These are phyloP conservation scores for Spodoptera frugiperda DNA, from an alignment of 1,140 invertebrate species.

Conservation along the genomic window DNA sequence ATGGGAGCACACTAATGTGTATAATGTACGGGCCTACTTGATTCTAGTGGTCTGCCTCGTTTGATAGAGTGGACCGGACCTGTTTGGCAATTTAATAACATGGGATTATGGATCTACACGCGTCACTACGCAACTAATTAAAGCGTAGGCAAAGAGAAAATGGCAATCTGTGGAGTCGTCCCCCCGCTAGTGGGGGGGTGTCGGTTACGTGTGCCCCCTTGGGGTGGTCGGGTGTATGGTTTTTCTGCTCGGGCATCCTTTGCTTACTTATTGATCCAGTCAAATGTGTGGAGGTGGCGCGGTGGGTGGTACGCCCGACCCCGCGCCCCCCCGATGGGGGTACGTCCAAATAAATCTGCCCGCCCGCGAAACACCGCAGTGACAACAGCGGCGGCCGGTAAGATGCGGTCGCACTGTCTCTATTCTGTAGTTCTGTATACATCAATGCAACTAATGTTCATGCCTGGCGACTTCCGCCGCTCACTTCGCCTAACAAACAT, in stretches of 20 bases:
- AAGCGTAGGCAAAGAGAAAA: conserved; percentile 86
- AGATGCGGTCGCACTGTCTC: conserved; percentile 76
- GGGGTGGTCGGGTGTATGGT: conserved; percentile 85
- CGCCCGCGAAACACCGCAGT: conserved; percentile 85
- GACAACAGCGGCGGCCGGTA: conserved; percentile 82
- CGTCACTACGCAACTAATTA: conserved; percentile 86
- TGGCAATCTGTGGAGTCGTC: conserved; percentile 88
- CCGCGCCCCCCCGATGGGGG: conserved; percentile 75
- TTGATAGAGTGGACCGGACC: conserved; percentile 51
- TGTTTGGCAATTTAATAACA: conserved; percentile 77
- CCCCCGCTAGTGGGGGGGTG: conserved; percentile 84
- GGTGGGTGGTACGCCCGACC: conserved; percentile 80
- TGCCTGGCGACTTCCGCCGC: background rate
- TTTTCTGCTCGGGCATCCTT: conserved; percentile 87
- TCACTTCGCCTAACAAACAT: background rate
- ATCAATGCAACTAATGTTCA: conserved; percentile 46
- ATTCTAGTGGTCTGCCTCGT: conserved; percentile 15
- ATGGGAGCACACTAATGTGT: background rate
- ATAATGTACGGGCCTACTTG: background rate
- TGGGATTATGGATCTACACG: conserved; percentile 82
- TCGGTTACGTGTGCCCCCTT: conserved; percentile 85
- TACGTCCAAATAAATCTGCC: conserved; percentile 86
- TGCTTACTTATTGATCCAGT: conserved; percentile 87
- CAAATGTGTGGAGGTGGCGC: conserved; percentile 86
- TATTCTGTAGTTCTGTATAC: conserved; percentile 51